Conservation (phyloP, 53 echinoderm and acorn worm species). For the Astropecten irregularis region DNA sequence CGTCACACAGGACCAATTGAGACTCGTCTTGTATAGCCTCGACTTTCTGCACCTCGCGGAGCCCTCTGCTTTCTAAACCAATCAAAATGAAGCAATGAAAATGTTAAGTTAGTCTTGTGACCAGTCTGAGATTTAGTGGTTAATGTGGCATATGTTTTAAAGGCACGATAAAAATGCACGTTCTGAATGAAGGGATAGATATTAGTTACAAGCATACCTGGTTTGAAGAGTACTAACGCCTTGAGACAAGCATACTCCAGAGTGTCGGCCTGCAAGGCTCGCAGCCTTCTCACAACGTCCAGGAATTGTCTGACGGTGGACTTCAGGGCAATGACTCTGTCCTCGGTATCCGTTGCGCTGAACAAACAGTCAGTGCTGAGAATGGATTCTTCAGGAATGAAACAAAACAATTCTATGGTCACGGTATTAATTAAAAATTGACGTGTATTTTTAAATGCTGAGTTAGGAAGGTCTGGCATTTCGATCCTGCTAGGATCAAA, state of each 20-base stretch:
- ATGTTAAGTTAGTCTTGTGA: no score
- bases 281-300: slow-evolving; percentile 67
- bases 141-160: no score
- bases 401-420: no score
- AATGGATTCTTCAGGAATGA: slow-evolving; percentile 26
- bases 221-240: slow-evolving; percentile 85
- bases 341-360: neutral
- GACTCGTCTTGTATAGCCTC: slow-evolving; percentile 87
- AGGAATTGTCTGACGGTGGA: slow-evolving; percentile 64
- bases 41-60: slow-evolving; percentile 67
- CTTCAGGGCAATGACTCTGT: neutral
- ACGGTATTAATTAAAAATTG: no score
- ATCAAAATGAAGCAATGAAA: no score
- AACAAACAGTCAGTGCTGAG: slow-evolving; percentile 34
- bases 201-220: slow-evolving; percentile 75
- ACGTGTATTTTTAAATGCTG: no score
- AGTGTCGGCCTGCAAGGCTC: slow-evolving; percentile 70
- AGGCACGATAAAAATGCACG: no score
- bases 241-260: slow-evolving; percentile 94
- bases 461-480: neutral
- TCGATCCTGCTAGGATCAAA: neutral
- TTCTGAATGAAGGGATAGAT: no score
- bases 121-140: no score
- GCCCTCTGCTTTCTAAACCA: slow-evolving; percentile 63
- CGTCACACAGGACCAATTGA: slow-evolving; percentile 79